Evolutionary conservation across 2,113 vertebrate genomes (phyloP).

Genomic region (Paradoxurus hermaphroditus): DNA sequence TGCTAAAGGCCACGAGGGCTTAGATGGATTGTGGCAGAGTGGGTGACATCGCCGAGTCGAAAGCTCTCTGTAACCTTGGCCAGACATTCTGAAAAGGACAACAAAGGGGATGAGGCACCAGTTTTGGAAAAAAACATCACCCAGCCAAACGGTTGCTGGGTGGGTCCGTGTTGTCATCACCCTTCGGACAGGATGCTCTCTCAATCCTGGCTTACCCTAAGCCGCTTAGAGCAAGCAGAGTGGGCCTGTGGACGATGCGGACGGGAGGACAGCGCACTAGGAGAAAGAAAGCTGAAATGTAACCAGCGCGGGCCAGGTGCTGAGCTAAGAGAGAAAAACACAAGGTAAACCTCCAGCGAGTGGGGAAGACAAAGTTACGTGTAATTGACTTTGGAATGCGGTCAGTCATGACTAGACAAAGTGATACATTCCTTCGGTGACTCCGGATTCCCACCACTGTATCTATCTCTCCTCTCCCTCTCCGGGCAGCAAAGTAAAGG

Average conservation of each 20-base stretch:
- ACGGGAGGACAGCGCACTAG: background rate
- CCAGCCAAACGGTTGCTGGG: conserved; percentile 21
- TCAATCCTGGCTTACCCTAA: background rate
- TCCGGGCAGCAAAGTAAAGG: background rate
- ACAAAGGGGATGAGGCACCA: background rate
- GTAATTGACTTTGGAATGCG: background rate
- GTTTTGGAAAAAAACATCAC: conserved; percentile 55
- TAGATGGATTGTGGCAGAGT: background rate
- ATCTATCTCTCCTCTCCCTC: background rate
- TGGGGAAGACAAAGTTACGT: background rate
- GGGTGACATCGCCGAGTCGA: background rate
- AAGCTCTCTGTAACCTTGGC: background rate
- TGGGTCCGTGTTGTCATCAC: background rate
- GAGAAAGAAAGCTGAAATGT: background rate
- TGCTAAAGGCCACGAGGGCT: background rate
- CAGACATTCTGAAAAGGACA: background rate
- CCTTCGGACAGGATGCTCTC: background rate
- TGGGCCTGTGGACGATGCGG: background rate
- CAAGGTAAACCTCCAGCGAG: background rate
- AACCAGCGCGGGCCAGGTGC: accelerated
- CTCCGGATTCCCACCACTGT: background rate
- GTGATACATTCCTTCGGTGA: background rate
- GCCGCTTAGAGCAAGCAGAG: background rate
- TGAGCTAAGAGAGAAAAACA: background rate
- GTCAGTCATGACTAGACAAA: background rate